Evolutionary conservation across 2,113 vertebrate species (phyloP), one percentile per base, ranked within the genome.

Genomic region (Semnornis frantzii): DNA sequence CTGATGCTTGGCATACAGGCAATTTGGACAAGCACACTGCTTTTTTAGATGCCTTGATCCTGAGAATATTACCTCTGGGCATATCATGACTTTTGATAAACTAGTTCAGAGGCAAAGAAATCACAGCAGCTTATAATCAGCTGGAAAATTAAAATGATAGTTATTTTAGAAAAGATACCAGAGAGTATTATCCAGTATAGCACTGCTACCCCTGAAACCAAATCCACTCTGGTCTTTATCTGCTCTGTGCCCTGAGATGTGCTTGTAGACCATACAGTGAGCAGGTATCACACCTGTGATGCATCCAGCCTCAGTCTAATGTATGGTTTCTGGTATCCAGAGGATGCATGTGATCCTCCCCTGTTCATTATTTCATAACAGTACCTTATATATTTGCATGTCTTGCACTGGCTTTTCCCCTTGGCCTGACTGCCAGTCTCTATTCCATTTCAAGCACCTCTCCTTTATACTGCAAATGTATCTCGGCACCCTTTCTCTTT

Each of bases 311-410:
- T 31, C 39, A 28, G 6, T 15, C 25, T 50, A 54, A 34, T 1
- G 1, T 6, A 18, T 6, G 9, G n/a, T 59, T 12, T 79, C 19
- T 16, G 6, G 52, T 28, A 60, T 48, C 16, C 39, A 82, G 54
- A 88, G 12, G 8, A 71, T 18, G 4, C 19, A 34, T 16, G 6
- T 5, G n/a, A 44, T 85, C 73, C 46, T 85, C 4, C 8, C 30
- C 10, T n/a, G 5, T 11, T 60, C 8, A 2, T 44, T 54, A 25
- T 69, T 80, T 85, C 48, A 60, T 64, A 30, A 30, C 2, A n/a
- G 33, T 11, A 4, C 8, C 2, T 57, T 39, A 31, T 5, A 2
- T 33, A n/a, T 24, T 10, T 76, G 20, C 39, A 18, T 1, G 0
- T 52, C 65, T 70, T 71, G 42, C 37, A 37, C 31, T 8, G 28